Percentiles rank a stretch among this genome's conserved stretches.
phyloP scores from a whole-genome alignment of 1,140 invertebrate species.

The Drosophila ficusphila region DNA sequence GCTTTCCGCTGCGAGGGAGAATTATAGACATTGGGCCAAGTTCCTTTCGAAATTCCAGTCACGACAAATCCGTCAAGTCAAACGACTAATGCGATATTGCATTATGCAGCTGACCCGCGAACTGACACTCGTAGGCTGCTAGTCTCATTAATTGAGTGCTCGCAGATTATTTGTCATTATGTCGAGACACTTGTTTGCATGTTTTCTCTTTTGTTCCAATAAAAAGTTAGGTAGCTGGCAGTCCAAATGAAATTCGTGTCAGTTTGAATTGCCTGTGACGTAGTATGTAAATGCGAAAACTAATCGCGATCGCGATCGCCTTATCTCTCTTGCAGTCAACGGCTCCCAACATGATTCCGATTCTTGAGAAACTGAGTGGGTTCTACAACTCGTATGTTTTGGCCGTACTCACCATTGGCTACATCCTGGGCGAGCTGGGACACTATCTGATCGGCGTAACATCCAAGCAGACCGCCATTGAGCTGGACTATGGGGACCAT shows the following conservation, averaged over 20 bases:
- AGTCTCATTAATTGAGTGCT: slow-evolving; percentile 38
- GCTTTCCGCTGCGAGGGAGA: slow-evolving; percentile 43
- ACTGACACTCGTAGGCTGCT: slow-evolving; percentile 6
- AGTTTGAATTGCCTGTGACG: background rate
- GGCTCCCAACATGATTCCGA: slow-evolving; percentile 65
- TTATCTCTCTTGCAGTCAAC: slow-evolving; percentile 6
- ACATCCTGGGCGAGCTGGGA: slow-evolving; percentile 92
- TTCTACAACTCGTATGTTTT: slow-evolving; percentile 91
- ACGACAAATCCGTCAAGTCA: slow-evolving; percentile 33
- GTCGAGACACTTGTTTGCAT: slow-evolving; percentile 22
- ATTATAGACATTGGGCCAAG: slow-evolving; percentile 26
- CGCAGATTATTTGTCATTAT: slow-evolving; percentile 58
- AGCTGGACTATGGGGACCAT: slow-evolving; percentile 95
- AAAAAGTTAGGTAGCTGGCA: no score
- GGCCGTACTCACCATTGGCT: slow-evolving; percentile 91
- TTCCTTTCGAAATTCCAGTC: slow-evolving; percentile 54
- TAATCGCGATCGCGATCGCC: background rate
- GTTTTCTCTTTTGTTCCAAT: no score
- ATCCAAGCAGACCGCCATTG: slow-evolving; percentile 92
- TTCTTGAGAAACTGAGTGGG: slow-evolving; percentile 87
- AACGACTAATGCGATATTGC: slow-evolving; percentile 2
- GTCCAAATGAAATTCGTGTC: slow-evolving; percentile 17
- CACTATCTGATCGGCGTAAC: slow-evolving; percentile 95
- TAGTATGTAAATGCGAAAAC: background rate
- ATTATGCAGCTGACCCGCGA: slow-evolving; percentile 11